A percentile compares a stretch with the other conserved stretches of the same genome.
Conservation (phyloP, 2,888 invertebrate species). For the Amphipyra berbera region DNA sequence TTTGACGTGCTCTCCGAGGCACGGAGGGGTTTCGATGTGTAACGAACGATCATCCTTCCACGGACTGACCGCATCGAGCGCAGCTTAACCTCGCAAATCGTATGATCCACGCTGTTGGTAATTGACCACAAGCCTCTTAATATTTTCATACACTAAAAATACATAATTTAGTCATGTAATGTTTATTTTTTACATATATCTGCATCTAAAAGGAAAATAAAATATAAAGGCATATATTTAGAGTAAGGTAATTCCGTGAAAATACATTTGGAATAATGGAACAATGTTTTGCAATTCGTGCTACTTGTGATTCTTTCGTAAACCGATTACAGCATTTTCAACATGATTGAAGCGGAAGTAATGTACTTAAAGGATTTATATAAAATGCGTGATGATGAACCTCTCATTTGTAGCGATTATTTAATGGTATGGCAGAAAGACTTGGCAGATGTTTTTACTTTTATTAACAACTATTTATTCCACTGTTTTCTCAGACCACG, state of each 20-base stretch:
- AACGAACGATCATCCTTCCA: too few species aligned
- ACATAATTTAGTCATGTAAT: too few species aligned
- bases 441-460: slow-evolving; percentile 1
- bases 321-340: slow-evolving; percentile 3
- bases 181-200: too few species aligned
- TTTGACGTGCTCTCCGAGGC: too few species aligned
- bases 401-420: slow-evolving; percentile 11
- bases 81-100: too few species aligned
- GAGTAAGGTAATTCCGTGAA: not conserved
- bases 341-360: not conserved
- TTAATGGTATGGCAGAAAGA: not conserved
- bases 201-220: too few species aligned
- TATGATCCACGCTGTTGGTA: too few species aligned
- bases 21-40: too few species aligned
- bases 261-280: not conserved
- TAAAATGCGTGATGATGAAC: slow-evolving; percentile 1
- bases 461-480: not conserved
- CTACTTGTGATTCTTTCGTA: not conserved
- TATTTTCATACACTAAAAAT: too few species aligned
- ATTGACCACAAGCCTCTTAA: too few species aligned
- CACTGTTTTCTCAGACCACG: not conserved
- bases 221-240: too few species aligned
- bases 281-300: not conserved
- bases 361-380: slow-evolving; percentile 4
- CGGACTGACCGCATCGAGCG: too few species aligned